A percentile compares a stretch with the other conserved stretches of the same genome.
These are phyloP conservation scores for Cheilosia soror DNA, from an alignment of 2,888 invertebrate genomes.

Conservation along the genomic window DNA sequence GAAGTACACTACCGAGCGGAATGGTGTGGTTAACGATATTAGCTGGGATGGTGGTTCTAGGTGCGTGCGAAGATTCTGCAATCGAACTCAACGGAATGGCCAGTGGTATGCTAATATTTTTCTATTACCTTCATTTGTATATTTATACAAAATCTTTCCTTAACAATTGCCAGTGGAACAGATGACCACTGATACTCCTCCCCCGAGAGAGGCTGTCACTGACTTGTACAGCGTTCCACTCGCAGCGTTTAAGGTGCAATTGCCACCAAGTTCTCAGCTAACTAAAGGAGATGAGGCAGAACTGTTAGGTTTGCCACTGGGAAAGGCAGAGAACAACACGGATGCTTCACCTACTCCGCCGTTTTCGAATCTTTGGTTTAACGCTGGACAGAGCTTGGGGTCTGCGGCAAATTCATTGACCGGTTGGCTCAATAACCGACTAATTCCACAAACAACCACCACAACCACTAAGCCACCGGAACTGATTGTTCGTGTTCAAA, in stretches of 20 bases:
- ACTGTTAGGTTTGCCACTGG: slow-evolving; percentile 17
- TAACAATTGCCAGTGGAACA: slow-evolving; percentile 22
- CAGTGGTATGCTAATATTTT: slow-evolving; percentile 59
- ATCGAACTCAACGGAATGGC: slow-evolving; percentile 9
- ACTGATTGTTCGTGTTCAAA: slow-evolving; percentile 80
- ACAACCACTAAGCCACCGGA: slow-evolving; percentile 79
- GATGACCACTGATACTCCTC: slow-evolving; percentile 47
- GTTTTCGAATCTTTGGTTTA: slow-evolving; percentile 78
- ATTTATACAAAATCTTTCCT: slow-evolving; percentile 5
- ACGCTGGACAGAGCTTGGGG: slow-evolving; percentile 79
- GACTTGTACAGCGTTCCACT: slow-evolving; percentile 47
- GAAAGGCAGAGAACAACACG: slow-evolving; percentile 29
- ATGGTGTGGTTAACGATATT: slow-evolving; percentile 30
- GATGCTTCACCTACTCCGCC: slow-evolving; percentile 14
- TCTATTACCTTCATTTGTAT: background rate
- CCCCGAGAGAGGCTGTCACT: slow-evolving; percentile 77
- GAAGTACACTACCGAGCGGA: slow-evolving; percentile 19
- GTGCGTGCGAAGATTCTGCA: slow-evolving; percentile 6
- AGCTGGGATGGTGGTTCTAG: slow-evolving; percentile 27
- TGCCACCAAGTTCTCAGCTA: background rate
- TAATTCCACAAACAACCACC: slow-evolving; percentile 78
- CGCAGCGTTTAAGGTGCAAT: slow-evolving; percentile 46
- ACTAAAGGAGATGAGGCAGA: slow-evolving; percentile 1
- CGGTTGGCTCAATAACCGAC: slow-evolving; percentile 81
- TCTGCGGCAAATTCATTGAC: slow-evolving; percentile 80